These are phyloP conservation scores for Clinocottus analis DNA, from an alignment of 2,113 vertebrate genomes.

Conservation along the genomic window DNA sequence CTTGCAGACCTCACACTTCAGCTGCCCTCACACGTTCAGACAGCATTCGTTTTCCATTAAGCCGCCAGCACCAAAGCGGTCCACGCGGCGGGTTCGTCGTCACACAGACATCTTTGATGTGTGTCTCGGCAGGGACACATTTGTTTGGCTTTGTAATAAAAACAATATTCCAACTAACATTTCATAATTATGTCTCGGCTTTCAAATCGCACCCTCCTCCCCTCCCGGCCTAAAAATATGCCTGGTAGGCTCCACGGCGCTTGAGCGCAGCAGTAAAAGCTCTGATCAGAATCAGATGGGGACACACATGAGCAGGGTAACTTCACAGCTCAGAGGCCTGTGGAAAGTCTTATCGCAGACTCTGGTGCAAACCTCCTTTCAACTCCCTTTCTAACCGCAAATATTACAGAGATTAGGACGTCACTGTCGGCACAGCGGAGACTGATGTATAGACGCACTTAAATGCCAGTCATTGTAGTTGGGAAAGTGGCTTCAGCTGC, in stretches of 20 bases:
- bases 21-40: slow-evolving; percentile 65
- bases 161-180: slow-evolving; percentile 81
- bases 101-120: slow-evolving; percentile 80
- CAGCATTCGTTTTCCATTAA: slow-evolving; percentile 81
- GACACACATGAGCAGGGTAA: slow-evolving; percentile 65
- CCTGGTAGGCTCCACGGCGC: slow-evolving; percentile 56
- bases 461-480: neutral
- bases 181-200: slow-evolving; percentile 79
- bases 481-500: neutral
- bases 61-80: slow-evolving; percentile 59
- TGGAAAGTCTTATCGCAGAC: slow-evolving; percentile 74
- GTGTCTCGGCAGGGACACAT: slow-evolving; percentile 70
- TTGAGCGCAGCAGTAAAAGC: slow-evolving; percentile 53
- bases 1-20: slow-evolving; percentile 69
- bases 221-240: slow-evolving; percentile 47
- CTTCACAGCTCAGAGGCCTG: slow-evolving; percentile 67
- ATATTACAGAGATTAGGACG: slow-evolving; percentile 49
- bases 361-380: slow-evolving; percentile 53
- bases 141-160: slow-evolving; percentile 86
- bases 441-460: slow-evolving; percentile 30
- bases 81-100: slow-evolving; percentile 71
- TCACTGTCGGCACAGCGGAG: slow-evolving; percentile 29
- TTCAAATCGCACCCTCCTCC: slow-evolving; percentile 56
- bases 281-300: slow-evolving; percentile 80
- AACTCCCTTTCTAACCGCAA: slow-evolving; percentile 66